These are phyloP conservation scores for Ridgeia piscesae DNA, from an alignment of 1,140 invertebrate genomes.

Conservation along the genomic window DNA sequence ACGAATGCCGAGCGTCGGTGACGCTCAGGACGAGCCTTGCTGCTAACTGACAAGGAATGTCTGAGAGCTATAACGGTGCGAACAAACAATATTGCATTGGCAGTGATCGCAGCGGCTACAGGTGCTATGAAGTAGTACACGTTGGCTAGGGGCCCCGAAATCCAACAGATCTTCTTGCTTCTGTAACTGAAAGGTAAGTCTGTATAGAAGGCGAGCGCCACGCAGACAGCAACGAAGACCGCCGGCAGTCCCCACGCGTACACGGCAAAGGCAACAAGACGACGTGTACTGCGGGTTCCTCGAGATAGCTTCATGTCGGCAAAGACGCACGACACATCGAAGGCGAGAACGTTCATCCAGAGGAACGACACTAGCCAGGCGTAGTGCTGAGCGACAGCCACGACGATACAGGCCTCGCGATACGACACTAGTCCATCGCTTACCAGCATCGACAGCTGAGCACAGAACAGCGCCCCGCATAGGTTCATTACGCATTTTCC, in stretches of 20 bases:
- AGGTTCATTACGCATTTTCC: conserved; percentile 61
- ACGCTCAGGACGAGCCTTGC: conserved; percentile 35
- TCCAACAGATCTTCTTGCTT: background rate
- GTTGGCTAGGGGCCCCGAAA: conserved; percentile 39
- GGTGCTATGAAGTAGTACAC: conserved; percentile 55
- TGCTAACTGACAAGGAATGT: conserved; percentile 47
- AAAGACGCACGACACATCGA: conserved; percentile 67
- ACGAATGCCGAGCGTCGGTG: conserved; percentile 23
- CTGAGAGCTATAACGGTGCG: conserved; percentile 61
- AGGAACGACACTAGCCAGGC: conserved; percentile 62
- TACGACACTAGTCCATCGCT: conserved; percentile 34
- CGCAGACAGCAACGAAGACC: conserved; percentile 55
- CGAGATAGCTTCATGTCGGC: conserved; percentile 34
- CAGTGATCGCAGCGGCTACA: conserved; percentile 48
- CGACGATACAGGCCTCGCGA: conserved; percentile 34
- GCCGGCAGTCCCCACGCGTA: conserved; percentile 61
- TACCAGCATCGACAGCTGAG: conserved; percentile 57
- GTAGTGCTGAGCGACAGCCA: conserved; percentile 61
- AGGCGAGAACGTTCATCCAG: conserved; percentile 65
- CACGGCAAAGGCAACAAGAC: conserved; percentile 60
- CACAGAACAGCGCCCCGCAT: conserved; percentile 55
- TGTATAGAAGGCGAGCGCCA: conserved; percentile 54
- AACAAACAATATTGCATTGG: conserved; percentile 52
- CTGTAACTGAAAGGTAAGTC: background rate
- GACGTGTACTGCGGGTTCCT: conserved; percentile 29